These are phyloP conservation scores for Saguinus imperator DNA, from an alignment of 2,113 vertebrate species.

Conservation along the genomic window DNA sequence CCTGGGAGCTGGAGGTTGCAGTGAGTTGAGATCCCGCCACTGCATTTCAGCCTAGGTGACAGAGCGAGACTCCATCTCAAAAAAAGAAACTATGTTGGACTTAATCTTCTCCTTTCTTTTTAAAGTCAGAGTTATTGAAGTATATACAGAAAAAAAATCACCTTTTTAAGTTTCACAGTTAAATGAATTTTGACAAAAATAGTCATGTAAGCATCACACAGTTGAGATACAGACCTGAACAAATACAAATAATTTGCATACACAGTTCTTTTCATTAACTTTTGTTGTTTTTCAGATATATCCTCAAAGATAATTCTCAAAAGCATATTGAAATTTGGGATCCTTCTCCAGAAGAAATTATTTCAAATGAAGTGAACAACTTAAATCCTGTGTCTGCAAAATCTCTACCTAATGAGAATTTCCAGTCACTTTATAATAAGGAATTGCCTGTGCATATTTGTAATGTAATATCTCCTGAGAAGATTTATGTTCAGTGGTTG, in stretches of 20 bases:
- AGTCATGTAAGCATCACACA: background rate
- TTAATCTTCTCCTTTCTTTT: background rate
- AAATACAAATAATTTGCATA: conserved; percentile 37
- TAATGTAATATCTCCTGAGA: conserved; percentile 90
- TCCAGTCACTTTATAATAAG: conserved; percentile 74
- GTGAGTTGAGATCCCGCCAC: too few species aligned
- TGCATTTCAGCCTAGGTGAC: too few species aligned
- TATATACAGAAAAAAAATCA: background rate
- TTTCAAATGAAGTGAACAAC: conserved; percentile 67
- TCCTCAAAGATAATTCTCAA: conserved; percentile 55
- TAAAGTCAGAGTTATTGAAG: background rate
- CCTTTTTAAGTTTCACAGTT: background rate
- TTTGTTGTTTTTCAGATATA: conserved; percentile 73
- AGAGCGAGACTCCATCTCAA: too few species aligned
- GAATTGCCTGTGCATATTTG: conserved; percentile 87
- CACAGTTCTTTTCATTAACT: conserved; percentile 28
- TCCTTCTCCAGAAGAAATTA: conserved; percentile 77
- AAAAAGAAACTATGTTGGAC: background rate
- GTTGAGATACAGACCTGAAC: background rate
- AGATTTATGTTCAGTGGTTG: conserved; percentile 89
- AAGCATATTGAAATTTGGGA: conserved; percentile 83
- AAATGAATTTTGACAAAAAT: background rate
- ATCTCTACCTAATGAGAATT: conserved; percentile 64
- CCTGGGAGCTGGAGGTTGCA: too few species aligned
- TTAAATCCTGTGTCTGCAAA: conserved; percentile 39